These are phyloP conservation scores for Ruditapes philippinarum DNA, from an alignment of 1,140 invertebrate species.

Conservation along the genomic window DNA sequence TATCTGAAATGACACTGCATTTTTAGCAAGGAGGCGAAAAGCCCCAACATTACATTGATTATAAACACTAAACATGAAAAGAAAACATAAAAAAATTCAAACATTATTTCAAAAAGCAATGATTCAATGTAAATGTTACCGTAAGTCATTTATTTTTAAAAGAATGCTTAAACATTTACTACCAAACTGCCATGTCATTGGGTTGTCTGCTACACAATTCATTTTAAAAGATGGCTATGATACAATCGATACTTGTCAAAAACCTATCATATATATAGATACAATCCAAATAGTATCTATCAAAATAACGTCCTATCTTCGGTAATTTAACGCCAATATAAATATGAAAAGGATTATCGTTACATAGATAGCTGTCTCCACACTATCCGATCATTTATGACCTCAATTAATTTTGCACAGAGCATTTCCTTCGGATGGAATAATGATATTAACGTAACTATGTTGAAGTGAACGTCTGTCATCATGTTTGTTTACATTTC, in stretches of 20 bases:
- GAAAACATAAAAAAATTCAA: too few species aligned
- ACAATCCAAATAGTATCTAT: conserved; percentile 18
- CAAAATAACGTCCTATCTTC: neutral
- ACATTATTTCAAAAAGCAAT: too few species aligned
- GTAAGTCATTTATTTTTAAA: too few species aligned
- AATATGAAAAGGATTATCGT: conserved; percentile 35
- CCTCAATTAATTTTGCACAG: conserved; percentile 12
- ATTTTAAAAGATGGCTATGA: neutral
- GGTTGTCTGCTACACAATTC: neutral
- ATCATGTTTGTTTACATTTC: neutral
- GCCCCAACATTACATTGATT: too few species aligned
- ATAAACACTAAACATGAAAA: too few species aligned
- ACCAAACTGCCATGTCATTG: neutral
- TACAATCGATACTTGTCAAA: conserved; percentile 33
- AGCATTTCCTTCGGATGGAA: neutral
- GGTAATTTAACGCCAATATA: conserved; percentile 2
- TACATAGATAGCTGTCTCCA: neutral
- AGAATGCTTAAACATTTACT: too few species aligned
- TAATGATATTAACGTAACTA: too few species aligned
- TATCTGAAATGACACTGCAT: too few species aligned
- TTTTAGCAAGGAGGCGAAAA: too few species aligned
- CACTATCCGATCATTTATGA: conserved; percentile 1
- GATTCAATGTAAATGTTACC: too few species aligned
- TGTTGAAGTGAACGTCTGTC: neutral
- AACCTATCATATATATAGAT: neutral